Evolutionary conservation across 2,797 vertebrate genomes (phyloP).

Genomic region (Takifugu rubripes): DNA sequence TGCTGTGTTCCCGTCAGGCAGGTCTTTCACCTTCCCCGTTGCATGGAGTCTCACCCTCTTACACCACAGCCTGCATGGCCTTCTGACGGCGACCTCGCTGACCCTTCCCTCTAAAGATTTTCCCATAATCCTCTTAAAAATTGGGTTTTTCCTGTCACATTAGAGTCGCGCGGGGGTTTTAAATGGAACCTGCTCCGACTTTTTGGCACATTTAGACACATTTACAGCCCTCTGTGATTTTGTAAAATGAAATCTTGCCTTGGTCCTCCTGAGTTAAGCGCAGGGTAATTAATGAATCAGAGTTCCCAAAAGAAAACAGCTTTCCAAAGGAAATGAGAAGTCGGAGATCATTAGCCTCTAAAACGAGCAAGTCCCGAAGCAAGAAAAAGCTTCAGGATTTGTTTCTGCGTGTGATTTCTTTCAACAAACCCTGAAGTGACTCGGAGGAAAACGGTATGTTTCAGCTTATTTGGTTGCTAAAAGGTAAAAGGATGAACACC

Average conservation of each 20-base stretch:
- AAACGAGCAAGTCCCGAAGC: conserved; percentile 13
- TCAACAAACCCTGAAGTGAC: neutral
- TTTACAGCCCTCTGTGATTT: conserved; percentile 2
- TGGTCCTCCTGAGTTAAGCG: conserved; percentile 12
- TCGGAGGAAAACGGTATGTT: neutral
- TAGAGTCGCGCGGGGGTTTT: conserved; percentile 17
- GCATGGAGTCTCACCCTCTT: conserved; percentile 5
- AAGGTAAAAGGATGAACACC: neutral
- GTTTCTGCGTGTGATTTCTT: conserved; percentile 7
- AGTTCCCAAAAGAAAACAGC: conserved; percentile 25
- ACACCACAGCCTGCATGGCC: conserved; percentile 27
- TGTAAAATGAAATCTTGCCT: conserved; percentile 9
- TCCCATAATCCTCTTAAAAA: conserved; percentile 37
- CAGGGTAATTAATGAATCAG: conserved; percentile 31
- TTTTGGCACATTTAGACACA: neutral
- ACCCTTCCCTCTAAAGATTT: conserved; percentile 14
- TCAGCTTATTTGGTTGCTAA: neutral
- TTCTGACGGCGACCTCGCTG: conserved; percentile 9
- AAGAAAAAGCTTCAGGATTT: conserved; percentile 3
- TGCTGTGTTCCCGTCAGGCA: conserved; percentile 84
- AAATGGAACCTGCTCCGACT: conserved; percentile 9
- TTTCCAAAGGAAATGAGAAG: conserved; percentile 25
- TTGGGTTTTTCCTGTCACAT: conserved; percentile 44
- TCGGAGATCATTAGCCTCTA: conserved; percentile 25
- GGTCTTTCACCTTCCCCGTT: conserved; percentile 66